phyloP scores from a whole-genome alignment of 2,888 invertebrate species.

The Myathropa florea region DNA sequence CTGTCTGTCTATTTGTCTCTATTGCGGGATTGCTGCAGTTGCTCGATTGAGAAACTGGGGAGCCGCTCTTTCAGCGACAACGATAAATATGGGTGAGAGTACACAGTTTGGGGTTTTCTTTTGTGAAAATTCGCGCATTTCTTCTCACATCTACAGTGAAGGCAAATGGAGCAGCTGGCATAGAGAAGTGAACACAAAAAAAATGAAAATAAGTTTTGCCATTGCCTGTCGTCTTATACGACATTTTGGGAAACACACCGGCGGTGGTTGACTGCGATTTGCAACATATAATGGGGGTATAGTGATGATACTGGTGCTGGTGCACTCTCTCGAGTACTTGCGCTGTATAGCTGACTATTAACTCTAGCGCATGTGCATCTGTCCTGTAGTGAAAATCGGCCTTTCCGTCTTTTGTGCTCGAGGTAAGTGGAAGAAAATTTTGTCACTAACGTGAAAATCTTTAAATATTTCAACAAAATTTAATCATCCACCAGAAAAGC shows the following conservation, averaged over 20 bases:
- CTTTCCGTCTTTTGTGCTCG: conserved; percentile 81
- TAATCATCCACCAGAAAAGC: conserved; percentile 52
- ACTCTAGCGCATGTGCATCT: conserved; percentile 77
- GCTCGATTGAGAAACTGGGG: conserved; percentile 25
- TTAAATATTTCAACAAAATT: conserved; percentile 70
- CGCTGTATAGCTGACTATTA: conserved; percentile 65
- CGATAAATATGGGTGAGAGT: conserved; percentile 20
- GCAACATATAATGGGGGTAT: conserved; percentile 27
- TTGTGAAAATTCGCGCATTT: conserved; percentile 66
- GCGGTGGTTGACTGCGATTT: conserved; percentile 49
- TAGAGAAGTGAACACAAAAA: background rate
- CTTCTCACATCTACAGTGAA: conserved; percentile 43
- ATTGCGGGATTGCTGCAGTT: conserved; percentile 24
- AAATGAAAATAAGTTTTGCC: background rate
- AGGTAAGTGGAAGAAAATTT: conserved; percentile 79
- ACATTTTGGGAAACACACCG: conserved; percentile 40
- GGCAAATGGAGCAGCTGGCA: background rate
- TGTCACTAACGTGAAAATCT: conserved; percentile 75
- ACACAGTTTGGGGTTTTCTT: conserved; percentile 40
- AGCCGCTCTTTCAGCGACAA: conserved; percentile 14
- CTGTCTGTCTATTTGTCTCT: conserved; percentile 23
- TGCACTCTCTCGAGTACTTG: conserved; percentile 56
- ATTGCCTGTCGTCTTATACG: conserved; percentile 14
- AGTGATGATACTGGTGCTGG: conserved; percentile 34
- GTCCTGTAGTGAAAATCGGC: conserved; percentile 76